phyloP scores from a whole-genome alignment of 2,888 invertebrate genomes.

The Callyntrura guangdongensis region DNA sequence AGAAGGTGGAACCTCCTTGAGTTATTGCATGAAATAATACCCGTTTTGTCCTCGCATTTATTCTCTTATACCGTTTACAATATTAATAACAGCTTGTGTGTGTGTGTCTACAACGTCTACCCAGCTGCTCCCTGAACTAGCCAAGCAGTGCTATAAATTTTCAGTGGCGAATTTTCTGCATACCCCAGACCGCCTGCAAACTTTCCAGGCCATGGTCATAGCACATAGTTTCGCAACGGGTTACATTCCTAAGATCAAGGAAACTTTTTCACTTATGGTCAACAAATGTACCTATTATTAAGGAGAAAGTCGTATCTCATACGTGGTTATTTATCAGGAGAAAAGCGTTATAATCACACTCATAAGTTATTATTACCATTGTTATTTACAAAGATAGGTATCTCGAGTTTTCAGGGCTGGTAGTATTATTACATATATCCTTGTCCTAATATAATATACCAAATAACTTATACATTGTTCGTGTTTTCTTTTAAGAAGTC shows the following conservation, averaged over 20 bases:
- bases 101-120: neutral
- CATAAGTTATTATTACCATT: neutral
- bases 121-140: neutral
- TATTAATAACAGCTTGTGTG: constrained; percentile 31
- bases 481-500: neutral
- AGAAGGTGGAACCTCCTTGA: constrained; percentile 52
- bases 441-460: neutral
- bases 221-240: neutral
- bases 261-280: neutral
- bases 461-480: neutral
- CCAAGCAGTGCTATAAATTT: neutral
- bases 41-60: neutral
- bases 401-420: neutral
- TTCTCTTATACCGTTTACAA: constrained; percentile 51
- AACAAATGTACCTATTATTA: neutral
- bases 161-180: constrained; percentile 4
- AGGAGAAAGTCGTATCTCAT: neutral
- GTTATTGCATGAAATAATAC: constrained; percentile 58
- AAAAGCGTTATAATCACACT: neutral
- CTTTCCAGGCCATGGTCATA: neutral
- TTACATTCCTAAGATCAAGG: constrained; percentile 4
- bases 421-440: neutral
- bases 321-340: neutral
- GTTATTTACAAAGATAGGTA: neutral
- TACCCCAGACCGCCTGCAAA: neutral